Percentiles rank a stretch among this genome's conserved stretches.
These are phyloP conservation scores for Phrynosoma blainvillii DNA, from an alignment of 2,113 vertebrate species.

Conservation along the genomic window DNA sequence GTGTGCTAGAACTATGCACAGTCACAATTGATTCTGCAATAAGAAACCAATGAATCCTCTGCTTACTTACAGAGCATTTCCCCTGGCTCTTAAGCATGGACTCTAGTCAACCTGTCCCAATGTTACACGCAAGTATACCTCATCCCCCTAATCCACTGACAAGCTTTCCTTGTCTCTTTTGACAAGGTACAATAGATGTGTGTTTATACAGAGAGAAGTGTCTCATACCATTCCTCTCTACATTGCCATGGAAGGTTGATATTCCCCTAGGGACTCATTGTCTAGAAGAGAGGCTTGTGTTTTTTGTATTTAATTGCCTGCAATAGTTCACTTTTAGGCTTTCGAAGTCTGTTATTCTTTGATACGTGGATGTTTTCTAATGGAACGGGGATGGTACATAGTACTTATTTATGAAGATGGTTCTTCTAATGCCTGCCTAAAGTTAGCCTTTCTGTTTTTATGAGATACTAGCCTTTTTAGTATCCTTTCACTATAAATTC, in stretches of 20 bases:
- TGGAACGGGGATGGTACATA: background rate
- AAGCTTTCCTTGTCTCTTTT: background rate
- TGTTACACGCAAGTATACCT: rapidly evolving
- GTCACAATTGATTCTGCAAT: background rate
- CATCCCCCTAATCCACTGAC: background rate
- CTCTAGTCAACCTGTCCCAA: background rate
- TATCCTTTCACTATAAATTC: conserved; percentile 48
- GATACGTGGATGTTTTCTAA: conserved; percentile 17
- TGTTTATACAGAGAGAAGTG: background rate
- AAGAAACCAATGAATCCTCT: background rate
- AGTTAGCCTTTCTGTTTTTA: conserved; percentile 47
- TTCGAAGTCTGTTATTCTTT: conserved; percentile 23
- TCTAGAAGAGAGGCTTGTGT: background rate
- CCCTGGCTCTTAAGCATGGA: background rate
- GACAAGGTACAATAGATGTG: background rate
- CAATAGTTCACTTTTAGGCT: background rate
- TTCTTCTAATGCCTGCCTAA: conserved; percentile 2
- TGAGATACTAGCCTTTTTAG: conserved; percentile 43
- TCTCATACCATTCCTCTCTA: background rate
- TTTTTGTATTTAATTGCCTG: conserved; percentile 35
- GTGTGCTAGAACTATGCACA: background rate
- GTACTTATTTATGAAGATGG: conserved; percentile 32
- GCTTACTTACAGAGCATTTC: background rate
- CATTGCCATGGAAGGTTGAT: background rate
- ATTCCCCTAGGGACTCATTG: background rate